phyloP scores from a whole-genome alignment of 2,888 invertebrate species.

The Tuta absoluta region DNA sequence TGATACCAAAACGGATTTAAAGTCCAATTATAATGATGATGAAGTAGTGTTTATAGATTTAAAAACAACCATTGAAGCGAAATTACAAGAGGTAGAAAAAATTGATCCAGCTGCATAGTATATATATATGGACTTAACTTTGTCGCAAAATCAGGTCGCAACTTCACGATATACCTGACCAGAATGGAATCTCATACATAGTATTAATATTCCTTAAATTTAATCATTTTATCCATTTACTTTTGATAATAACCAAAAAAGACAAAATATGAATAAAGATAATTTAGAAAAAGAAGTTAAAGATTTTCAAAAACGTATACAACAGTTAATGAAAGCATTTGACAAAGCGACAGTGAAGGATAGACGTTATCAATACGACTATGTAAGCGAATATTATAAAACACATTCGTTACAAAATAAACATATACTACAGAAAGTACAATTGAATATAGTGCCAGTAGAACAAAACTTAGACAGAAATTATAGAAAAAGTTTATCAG shows the following conservation, averaged over 20 bases:
- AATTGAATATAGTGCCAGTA: neutral
- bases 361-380: neutral
- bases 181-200: too few species aligned
- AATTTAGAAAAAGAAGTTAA: neutral
- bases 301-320: conserved; percentile 55
- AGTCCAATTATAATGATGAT: neutral
- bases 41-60: neutral
- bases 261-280: neutral
- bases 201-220: too few species aligned
- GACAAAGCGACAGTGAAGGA: conserved; percentile 26
- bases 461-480: neutral
- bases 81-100: neutral
- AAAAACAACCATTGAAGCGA: neutral
- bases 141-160: too few species aligned
- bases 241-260: neutral
- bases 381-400: neutral
- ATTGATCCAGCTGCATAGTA: neutral
- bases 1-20: neutral
- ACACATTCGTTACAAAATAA: neutral
- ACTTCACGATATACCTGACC: too few species aligned
- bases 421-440: neutral
- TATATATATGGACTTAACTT: too few species aligned
- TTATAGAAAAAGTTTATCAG: neutral
- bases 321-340: conserved; percentile 43
- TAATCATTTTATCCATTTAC: neutral